These are phyloP conservation scores for Plusia festucae DNA, from an alignment of 2,888 invertebrate genomes.

Conservation along the genomic window DNA sequence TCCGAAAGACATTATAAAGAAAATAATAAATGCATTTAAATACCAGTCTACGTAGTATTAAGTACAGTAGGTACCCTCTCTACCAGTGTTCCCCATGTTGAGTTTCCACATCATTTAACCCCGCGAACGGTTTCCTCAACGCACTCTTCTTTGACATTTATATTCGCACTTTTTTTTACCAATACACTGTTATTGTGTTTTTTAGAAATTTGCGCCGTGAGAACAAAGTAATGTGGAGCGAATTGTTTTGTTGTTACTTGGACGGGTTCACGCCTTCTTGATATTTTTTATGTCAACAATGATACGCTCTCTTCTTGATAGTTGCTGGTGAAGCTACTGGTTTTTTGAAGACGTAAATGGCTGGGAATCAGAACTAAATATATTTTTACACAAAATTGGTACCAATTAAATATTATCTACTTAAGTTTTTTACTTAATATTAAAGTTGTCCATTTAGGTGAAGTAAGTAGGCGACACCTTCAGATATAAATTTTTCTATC, in stretches of 20 bases:
- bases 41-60: not conserved
- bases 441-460: too few species aligned
- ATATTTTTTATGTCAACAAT: slow-evolving; percentile 1
- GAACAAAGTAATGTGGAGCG: slow-evolving; percentile 44
- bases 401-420: too few species aligned
- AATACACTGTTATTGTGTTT: slow-evolving; percentile 57
- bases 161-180: slow-evolving; percentile 69
- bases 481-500: too few species aligned
- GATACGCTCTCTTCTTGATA: not conserved
- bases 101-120: slow-evolving; percentile 82
- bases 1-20: not conserved
- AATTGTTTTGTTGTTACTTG: slow-evolving; percentile 6
- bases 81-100: slow-evolving; percentile 64
- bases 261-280: not conserved
- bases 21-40: not conserved
- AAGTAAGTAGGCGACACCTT: too few species aligned
- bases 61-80: slow-evolving; percentile 10
- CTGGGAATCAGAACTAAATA: too few species aligned
- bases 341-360: not conserved
- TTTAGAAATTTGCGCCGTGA: slow-evolving; percentile 61
- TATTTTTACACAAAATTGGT: too few species aligned
- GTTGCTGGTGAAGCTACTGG: not conserved
- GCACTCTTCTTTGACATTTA: slow-evolving; percentile 74
- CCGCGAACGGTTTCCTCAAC: slow-evolving; percentile 74
- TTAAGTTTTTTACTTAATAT: too few species aligned